Evolutionary conservation across 2,888 invertebrate genomes (phyloP).

Genomic region (Frankliniella fusca): DNA sequence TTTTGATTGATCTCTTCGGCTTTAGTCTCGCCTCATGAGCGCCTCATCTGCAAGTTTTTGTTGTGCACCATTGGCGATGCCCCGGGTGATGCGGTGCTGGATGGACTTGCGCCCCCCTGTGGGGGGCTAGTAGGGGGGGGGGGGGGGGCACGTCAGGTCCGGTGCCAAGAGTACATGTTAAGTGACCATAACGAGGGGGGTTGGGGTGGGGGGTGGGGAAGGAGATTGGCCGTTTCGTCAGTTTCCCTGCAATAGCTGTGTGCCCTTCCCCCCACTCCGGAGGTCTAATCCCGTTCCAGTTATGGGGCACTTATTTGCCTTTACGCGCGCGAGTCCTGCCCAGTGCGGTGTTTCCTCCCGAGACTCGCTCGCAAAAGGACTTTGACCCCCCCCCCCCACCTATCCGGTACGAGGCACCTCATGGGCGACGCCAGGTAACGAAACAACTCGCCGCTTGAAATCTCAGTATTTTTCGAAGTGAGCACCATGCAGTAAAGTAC

Average conservation of each 20-base stretch:
- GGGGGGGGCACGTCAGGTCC: background rate
- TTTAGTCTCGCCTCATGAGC: background rate
- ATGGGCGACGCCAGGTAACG: too few species aligned
- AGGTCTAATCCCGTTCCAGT: conserved; percentile 9
- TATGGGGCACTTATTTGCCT: background rate
- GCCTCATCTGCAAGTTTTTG: background rate
- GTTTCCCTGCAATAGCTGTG: background rate
- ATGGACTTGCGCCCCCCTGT: background rate
- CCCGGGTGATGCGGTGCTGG: too few species aligned
- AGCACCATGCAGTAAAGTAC: too few species aligned
- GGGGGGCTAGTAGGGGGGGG: background rate
- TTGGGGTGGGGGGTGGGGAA: background rate
- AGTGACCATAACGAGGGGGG: conserved; percentile 11
- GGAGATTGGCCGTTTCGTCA: conserved; percentile 3
- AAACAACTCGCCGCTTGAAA: too few species aligned
- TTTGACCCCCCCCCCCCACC: background rate
- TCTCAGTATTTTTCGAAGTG: too few species aligned
- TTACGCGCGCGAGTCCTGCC: background rate
- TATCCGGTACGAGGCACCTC: too few species aligned
- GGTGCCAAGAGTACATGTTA: conserved; percentile 21
- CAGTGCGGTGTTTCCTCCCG: too few species aligned
- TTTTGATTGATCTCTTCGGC: background rate
- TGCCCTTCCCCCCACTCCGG: background rate
- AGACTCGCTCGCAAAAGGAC: background rate
- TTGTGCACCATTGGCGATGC: background rate